phyloP scores from a whole-genome alignment of 2,113 vertebrate species.

The Rhinolophus ferrumequinum region DNA sequence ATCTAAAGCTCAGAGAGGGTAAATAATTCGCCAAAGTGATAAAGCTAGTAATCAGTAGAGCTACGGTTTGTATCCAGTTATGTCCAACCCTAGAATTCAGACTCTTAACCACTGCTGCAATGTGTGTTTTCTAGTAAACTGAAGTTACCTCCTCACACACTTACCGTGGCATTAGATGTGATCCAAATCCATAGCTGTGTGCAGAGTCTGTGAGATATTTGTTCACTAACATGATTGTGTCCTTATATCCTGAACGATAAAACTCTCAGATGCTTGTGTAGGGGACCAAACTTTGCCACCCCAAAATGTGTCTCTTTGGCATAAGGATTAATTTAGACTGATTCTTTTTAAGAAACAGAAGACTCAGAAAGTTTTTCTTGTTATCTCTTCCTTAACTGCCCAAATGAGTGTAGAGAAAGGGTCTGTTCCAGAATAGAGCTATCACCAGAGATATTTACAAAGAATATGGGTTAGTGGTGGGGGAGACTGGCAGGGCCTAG shows the following conservation, averaged over 20 bases:
- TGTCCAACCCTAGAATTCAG: not conserved
- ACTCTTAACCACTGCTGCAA: not conserved
- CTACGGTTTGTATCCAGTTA: not conserved
- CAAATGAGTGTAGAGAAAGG: too few species aligned
- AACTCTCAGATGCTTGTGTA: not conserved
- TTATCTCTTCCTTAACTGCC: too few species aligned
- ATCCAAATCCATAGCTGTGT: not conserved
- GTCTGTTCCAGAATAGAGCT: too few species aligned
- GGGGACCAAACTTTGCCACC: too few species aligned
- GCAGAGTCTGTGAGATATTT: not conserved
- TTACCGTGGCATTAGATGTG: not conserved
- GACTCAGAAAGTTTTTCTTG: too few species aligned
- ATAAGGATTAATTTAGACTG: too few species aligned
- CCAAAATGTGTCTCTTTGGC: too few species aligned
- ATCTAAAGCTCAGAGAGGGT: not conserved
- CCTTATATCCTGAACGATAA: conserved; percentile 23
- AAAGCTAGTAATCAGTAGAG: not conserved
- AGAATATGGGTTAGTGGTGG: too few species aligned
- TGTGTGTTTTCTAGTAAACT: not conserved
- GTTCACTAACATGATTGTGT: not conserved
- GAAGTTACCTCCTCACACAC: not conserved
- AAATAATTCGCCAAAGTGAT: not conserved
- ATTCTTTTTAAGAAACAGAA: too few species aligned
- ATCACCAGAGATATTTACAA: too few species aligned
- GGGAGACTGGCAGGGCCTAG: too few species aligned